Percentiles rank a stretch among this genome's conserved stretches.
Conservation (phyloP, 2,888 invertebrate genomes). For the Cataglyphis livida region DNA sequence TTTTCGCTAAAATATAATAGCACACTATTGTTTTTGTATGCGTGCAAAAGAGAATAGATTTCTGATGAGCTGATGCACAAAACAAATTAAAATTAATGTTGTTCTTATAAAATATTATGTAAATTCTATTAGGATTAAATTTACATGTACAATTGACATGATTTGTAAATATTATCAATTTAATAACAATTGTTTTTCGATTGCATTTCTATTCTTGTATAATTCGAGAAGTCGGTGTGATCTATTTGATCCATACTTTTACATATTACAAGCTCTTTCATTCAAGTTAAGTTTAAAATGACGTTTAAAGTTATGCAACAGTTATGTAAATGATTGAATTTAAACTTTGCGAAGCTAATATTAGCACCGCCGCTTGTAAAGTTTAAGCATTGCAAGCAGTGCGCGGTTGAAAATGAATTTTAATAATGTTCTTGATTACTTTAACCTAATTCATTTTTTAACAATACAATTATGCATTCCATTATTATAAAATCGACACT, state of each 20-base stretch:
- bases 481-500: background rate
- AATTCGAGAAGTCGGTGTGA: conserved; percentile 17
- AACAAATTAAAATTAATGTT: background rate
- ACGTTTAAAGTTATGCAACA: conserved; percentile 40
- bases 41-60: background rate
- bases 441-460: conserved; percentile 11
- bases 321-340: conserved; percentile 43
- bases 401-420: conserved; percentile 7
- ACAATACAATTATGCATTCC: background rate
- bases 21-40: background rate
- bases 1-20: background rate
- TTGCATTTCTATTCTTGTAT: background rate
- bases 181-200: conserved; percentile 8
- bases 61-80: background rate
- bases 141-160: background rate
- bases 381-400: conserved; percentile 27
- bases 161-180: background rate
- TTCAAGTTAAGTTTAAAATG: conserved; percentile 30
- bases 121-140: background rate
- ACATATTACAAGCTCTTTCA: conserved; percentile 27
- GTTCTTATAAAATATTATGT: background rate
- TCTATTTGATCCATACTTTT: conserved; percentile 18
- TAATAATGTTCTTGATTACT: conserved; percentile 15
- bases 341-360: conserved; percentile 38
- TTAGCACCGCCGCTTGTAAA: conserved; percentile 22